phyloP scores from a whole-genome alignment of 2,797 vertebrate genomes.

The Sternotherus odoratus region DNA sequence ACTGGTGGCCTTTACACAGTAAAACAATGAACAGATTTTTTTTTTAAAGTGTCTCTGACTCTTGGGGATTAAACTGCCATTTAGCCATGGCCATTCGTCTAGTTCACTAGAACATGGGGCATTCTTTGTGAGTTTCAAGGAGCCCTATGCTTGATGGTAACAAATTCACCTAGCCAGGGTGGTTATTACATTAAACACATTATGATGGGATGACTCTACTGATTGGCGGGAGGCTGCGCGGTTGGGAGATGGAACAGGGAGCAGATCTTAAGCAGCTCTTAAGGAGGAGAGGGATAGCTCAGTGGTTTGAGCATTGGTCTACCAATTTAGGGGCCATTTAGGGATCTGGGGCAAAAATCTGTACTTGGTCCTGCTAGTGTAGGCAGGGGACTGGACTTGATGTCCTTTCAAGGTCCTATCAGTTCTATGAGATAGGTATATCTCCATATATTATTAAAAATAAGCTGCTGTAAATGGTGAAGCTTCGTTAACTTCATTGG shows the following conservation, averaged over 20 bases:
- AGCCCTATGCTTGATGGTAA: not conserved
- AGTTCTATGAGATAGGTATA: no score
- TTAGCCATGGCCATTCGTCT: not conserved
- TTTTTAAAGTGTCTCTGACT: not conserved
- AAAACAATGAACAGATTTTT: no score
- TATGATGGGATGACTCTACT: constrained; percentile 6
- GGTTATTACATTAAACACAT: not conserved
- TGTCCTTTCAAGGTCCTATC: no score
- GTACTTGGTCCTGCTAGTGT: no score
- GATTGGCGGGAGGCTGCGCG: not conserved
- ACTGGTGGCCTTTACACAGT: not conserved
- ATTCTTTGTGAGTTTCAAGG: not conserved
- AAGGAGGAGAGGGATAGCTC: no score
- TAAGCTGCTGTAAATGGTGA: not conserved
- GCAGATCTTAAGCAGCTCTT: no score
- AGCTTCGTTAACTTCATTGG: not conserved
- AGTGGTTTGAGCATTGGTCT: no score
- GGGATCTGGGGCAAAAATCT: no score
- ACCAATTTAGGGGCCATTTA: no score
- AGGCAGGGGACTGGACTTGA: no score
- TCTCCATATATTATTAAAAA: no score
- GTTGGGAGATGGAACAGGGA: not conserved
- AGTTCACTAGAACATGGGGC: rapidly evolving
- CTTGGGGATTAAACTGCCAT: not conserved
- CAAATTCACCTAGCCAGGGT: not conserved